phyloP scores from a whole-genome alignment of 2,797 vertebrate genomes.

The Podarcis siculus region DNA sequence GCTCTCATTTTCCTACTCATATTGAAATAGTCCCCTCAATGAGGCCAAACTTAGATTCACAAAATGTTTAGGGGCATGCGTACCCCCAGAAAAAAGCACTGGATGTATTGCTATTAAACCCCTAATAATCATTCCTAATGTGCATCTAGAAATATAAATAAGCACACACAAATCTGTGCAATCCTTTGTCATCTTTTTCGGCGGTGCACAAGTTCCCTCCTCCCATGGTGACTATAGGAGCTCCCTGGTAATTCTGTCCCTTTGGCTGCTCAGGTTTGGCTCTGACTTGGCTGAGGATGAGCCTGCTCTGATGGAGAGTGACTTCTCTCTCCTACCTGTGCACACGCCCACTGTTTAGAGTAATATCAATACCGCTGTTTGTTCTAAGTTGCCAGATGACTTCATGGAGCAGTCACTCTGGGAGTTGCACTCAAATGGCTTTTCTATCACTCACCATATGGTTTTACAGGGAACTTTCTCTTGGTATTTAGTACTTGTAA shows the following conservation, averaged over 20 bases:
- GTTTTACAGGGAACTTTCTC: conserved; percentile 46
- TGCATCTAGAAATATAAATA: no score
- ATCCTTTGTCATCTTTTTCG: no score
- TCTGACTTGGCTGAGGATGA: not conserved
- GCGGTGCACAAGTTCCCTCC: no score
- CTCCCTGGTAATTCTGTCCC: not conserved
- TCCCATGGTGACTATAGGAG: not conserved
- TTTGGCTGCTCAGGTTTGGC: not conserved
- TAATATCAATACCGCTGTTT: conserved; percentile 68
- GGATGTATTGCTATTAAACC: no score
- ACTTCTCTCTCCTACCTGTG: conserved; percentile 35
- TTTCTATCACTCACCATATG: conserved; percentile 61
- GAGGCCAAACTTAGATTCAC: no score
- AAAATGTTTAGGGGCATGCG: no score
- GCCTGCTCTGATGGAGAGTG: not conserved
- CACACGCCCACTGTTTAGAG: conserved; percentile 35
- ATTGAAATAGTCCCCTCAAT: no score
- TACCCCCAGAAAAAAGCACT: no score
- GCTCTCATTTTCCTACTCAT: no score
- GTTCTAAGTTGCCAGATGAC: conserved; percentile 64
- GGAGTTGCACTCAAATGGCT: conserved; percentile 51
- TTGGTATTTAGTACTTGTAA: no score
- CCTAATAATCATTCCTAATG: no score
- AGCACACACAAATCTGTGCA: no score
- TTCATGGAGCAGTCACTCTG: conserved; percentile 62